Base-by-base conservation (phyloP, 2,888 invertebrate genomes). In the Kuschelorhynchus macadamiae region DNA sequence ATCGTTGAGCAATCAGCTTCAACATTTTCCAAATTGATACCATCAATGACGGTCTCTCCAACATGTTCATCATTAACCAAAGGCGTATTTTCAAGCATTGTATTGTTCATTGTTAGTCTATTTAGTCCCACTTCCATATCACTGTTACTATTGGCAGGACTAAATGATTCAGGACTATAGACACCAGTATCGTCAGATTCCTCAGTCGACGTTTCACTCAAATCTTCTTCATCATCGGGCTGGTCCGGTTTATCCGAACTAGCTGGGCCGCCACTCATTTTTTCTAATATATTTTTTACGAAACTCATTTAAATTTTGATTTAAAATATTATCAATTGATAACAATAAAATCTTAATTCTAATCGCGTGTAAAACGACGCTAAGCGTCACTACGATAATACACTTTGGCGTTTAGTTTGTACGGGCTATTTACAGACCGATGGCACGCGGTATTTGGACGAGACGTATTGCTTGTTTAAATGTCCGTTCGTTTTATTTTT, bases 1-100 rank as follows among this genome's bases (percentile, higher is more conserved):
- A 84, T 82, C 1, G 83, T 81, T 0, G 82, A 81, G 72, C 83
- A 83, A 71, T 84, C 83, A 0, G 83, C 78, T 7, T 82, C 82
- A 44, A 59, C 47, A 11, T 42, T 60, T 1, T 16, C 36, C 20
- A 57, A 32, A 44, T 59, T 42, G n/a, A 56, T 3, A 16, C 25
- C 49, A 30, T 42, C 64, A n/a, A 39, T 18, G 21, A 36, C 14
- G n/a, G 47, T 14, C 17, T 12, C 50, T 41, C 25, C 52, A 36
- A 49, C 20, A 18, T 21, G 20, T 14, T 42, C 12, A 4, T 41
- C n/a, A 12, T 36, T 36, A 4, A 8, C 5, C 25, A 25, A 20
- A 20, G n/a, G 30, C 9, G 32, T 41, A n/a, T n/a, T n/a, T n/a
- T n/a, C n/a, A n/a, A n/a, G n/a, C n/a, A n/a, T n/a, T 9, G 25